These are phyloP conservation scores for Sarcophaga rosellei DNA, from an alignment of 2,888 invertebrate genomes.

Conservation along the genomic window DNA sequence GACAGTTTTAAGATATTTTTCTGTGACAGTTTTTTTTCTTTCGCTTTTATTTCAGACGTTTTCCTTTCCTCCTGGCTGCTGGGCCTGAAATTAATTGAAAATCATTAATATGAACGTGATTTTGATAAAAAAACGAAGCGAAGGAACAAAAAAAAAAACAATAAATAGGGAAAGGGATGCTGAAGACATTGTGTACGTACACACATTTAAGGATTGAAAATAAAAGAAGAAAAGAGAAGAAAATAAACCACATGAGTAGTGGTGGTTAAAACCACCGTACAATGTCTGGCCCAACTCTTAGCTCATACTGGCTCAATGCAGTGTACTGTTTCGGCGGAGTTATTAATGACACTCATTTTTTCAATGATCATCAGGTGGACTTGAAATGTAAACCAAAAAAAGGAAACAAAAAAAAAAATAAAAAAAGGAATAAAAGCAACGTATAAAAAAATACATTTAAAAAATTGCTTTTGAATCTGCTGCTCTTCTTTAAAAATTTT, in stretches of 20 bases:
- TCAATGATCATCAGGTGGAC: slow-evolving; percentile 71
- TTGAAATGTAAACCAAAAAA: slow-evolving; percentile 44
- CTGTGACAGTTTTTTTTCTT: slow-evolving; percentile 56
- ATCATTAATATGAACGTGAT: slow-evolving; percentile 59
- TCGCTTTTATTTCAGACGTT: slow-evolving; percentile 13
- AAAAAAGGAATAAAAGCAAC: not conserved
- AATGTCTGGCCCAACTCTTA: slow-evolving; percentile 47
- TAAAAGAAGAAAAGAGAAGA: slow-evolving; percentile 34
- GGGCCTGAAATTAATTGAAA: slow-evolving; percentile 63
- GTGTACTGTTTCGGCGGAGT: slow-evolving; percentile 47
- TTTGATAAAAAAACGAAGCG: too few relatives aligned
- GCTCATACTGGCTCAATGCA: slow-evolving; percentile 26
- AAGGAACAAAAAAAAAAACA: slow-evolving; percentile 27
- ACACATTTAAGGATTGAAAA: slow-evolving; percentile 47
- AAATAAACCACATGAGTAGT: slow-evolving; percentile 58
- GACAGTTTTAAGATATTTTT: slow-evolving; percentile 50
- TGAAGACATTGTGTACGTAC: slow-evolving; percentile 43
- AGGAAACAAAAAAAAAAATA: not conserved
- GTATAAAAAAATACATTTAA: slow-evolving; percentile 49
- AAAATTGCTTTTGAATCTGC: slow-evolving; percentile 5
- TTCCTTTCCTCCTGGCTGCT: not conserved
- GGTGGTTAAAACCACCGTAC: slow-evolving; percentile 50
- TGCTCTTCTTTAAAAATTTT: not conserved
- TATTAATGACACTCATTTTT: slow-evolving; percentile 71
- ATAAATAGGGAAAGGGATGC: slow-evolving; percentile 56